Conservation (phyloP, 2,888 invertebrate genomes). For the Sturmia bella region DNA sequence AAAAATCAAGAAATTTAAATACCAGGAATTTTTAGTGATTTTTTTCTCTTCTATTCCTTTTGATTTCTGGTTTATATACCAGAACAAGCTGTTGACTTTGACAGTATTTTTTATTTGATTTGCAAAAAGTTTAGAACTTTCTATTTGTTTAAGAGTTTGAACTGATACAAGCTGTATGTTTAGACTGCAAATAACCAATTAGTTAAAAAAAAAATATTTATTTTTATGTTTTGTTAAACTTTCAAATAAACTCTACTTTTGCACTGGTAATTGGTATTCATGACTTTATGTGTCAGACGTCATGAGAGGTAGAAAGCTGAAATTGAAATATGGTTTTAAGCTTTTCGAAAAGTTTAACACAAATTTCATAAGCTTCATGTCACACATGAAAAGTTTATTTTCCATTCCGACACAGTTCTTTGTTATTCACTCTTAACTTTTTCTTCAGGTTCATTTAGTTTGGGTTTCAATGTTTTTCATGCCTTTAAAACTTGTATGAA, state of each 20-base stretch:
- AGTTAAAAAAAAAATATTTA: slow-evolving; percentile 1
- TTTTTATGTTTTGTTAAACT: background rate
- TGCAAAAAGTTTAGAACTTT: background rate
- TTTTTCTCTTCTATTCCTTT: no score
- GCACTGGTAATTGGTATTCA: slow-evolving; percentile 14
- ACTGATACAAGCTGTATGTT: background rate
- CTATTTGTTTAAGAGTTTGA: background rate
- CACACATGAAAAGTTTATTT: background rate
- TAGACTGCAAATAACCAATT: slow-evolving; percentile 21
- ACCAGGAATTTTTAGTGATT: no score
- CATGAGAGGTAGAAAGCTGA: background rate
- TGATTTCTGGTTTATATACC: no score
- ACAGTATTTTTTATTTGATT: no score
- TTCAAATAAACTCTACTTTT: slow-evolving; percentile 14
- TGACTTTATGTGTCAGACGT: slow-evolving; percentile 1
- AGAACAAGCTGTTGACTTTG: no score
- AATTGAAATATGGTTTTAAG: no score
- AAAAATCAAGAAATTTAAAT: no score
- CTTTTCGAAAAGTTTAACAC: no score
- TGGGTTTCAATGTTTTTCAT: background rate
- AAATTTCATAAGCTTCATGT: no score
- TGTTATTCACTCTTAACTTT: background rate
- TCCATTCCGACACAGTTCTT: background rate
- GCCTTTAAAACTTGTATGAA: background rate
- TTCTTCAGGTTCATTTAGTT: slow-evolving; percentile 26